Percentiles rank a stretch among this genome's conserved stretches.
Conservation (phyloP, 2,888 invertebrate species). For the Cataglyphis albicans region DNA sequence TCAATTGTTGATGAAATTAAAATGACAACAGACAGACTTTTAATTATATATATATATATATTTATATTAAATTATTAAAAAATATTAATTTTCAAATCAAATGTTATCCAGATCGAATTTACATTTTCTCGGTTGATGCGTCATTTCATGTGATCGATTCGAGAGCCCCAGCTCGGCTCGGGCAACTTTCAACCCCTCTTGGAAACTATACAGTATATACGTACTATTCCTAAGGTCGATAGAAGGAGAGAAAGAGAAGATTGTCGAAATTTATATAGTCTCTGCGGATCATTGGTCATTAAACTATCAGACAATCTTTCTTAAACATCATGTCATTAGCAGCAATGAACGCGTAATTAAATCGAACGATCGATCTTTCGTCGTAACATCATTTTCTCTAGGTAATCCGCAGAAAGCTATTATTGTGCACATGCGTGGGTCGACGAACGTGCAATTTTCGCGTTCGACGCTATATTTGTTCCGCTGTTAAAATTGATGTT, state of each 20-base stretch:
- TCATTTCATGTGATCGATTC: conserved; percentile 70
- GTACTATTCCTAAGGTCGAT: conserved; percentile 7
- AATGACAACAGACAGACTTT: not conserved
- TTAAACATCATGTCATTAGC: not conserved
- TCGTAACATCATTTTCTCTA: not conserved
- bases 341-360: not conserved
- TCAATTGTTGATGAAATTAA: not conserved
- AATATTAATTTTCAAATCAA: not conserved
- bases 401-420: not conserved
- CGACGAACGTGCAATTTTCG: conserved; percentile 40
- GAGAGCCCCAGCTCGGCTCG: conserved; percentile 58
- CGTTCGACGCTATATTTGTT: conserved; percentile 11
- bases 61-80: not conserved
- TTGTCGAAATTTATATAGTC: not conserved
- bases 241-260: not conserved
- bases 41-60: not conserved
- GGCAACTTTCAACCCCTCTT: conserved; percentile 62
- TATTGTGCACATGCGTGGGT: conserved; percentile 19
- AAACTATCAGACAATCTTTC: not conserved
- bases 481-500: conserved; percentile 42
- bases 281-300: not conserved
- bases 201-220: not conserved
- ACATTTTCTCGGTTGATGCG: conserved; percentile 55
- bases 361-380: not conserved
- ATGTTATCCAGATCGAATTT: conserved; percentile 54